These are phyloP conservation scores for Schrankia costaestrigalis DNA, from an alignment of 2,888 invertebrate genomes.

Conservation along the genomic window DNA sequence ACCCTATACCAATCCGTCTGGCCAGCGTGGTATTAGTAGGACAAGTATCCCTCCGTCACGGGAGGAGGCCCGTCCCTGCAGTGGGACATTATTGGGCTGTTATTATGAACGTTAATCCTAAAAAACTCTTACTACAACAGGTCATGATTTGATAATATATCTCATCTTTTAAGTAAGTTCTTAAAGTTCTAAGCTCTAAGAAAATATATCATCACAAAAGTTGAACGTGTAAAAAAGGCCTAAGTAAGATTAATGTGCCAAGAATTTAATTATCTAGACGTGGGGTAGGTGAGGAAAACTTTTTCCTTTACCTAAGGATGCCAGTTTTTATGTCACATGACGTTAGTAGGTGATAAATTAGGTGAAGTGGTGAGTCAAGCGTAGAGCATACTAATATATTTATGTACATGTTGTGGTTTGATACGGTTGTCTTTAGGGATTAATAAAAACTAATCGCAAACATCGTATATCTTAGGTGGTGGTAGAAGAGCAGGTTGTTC, in stretches of 20 bases:
- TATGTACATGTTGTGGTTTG: constrained; percentile 13
- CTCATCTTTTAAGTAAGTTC: constrained; percentile 25
- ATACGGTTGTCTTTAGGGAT: no score
- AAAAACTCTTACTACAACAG: constrained; percentile 66
- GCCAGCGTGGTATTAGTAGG: no score
- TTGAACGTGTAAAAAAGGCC: constrained; percentile 32
- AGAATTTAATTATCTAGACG: constrained; percentile 38
- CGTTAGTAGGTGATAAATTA: constrained; percentile 31
- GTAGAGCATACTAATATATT: constrained; percentile 28
- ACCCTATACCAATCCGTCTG: no score
- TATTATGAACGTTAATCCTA: no score
- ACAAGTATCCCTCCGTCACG: no score
- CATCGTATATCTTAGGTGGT: no score
- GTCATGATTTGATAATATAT: constrained; percentile 61
- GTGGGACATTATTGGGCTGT: no score
- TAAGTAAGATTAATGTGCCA: constrained; percentile 37
- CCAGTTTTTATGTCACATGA: constrained; percentile 25
- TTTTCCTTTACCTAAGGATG: constrained; percentile 26
- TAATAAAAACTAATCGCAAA: no score
- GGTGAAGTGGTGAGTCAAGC: constrained; percentile 19
- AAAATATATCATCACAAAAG: constrained; percentile 30
- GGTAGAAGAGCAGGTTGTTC: no score
- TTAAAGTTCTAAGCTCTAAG: constrained; percentile 11
- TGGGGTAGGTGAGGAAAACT: constrained; percentile 27
- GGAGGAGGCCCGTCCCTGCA: no score